Percentiles rank a stretch among this genome's conserved stretches.
Evolutionary conservation across 1,140 invertebrate species (phyloP).

Genomic region (Procambarus clarkii): DNA sequence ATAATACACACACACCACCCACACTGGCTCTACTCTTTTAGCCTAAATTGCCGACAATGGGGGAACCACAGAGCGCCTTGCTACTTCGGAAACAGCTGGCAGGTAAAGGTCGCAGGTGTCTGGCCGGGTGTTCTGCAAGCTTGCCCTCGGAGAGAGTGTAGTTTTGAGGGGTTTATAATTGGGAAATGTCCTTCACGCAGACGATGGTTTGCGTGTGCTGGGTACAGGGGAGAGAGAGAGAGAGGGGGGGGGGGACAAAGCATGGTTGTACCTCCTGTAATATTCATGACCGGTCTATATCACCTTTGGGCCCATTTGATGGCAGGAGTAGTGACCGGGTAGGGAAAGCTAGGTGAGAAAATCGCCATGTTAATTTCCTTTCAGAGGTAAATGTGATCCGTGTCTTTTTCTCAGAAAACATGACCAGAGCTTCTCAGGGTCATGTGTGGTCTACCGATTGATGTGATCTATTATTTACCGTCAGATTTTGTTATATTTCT

Average conservation of each 20-base stretch:
- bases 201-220: conserved; percentile 59
- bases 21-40: conserved; percentile 48
- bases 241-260: conserved; percentile 21
- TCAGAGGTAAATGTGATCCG: neutral
- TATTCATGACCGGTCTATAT: neutral
- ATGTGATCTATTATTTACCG: neutral
- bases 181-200: conserved; percentile 64
- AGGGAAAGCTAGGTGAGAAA: neutral
- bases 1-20: conserved; percentile 51
- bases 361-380: neutral
- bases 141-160: neutral
- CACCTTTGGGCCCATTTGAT: neutral
- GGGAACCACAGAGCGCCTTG: conserved; percentile 62
- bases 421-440: neutral
- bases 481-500: no score
- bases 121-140: no score
- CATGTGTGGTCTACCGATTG: neutral
- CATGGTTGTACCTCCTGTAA: conserved; percentile 33
- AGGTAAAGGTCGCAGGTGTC: conserved; percentile 20
- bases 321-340: neutral
- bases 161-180: neutral
- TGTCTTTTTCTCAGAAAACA: conserved; percentile 16
- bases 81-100: conserved; percentile 63
- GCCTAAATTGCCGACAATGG: conserved; percentile 32
- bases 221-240: neutral